These are phyloP conservation scores for Vanessa cardui DNA, from an alignment of 2,888 invertebrate genomes.

Conservation along the genomic window DNA sequence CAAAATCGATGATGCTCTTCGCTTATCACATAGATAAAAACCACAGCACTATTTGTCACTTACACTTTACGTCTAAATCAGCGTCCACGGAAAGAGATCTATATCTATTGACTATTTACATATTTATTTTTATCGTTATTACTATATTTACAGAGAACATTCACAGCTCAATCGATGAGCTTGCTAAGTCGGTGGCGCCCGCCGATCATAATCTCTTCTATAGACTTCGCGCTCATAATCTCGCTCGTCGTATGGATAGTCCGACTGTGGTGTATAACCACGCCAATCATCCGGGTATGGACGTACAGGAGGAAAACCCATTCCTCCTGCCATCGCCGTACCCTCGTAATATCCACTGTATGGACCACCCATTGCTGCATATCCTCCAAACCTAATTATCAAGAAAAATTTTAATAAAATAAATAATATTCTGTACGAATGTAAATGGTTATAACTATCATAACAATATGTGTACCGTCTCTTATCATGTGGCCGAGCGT, in stretches of 20 bases:
- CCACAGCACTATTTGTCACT: constrained; percentile 82
- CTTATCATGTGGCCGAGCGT: constrained; percentile 84
- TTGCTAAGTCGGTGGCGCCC: constrained; percentile 83
- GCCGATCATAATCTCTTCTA: constrained; percentile 85
- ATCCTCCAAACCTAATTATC: constrained; percentile 66
- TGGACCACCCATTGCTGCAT: constrained; percentile 73
- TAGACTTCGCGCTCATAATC: constrained; percentile 83
- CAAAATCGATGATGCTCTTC: constrained; percentile 64
- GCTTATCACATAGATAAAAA: constrained; percentile 80
- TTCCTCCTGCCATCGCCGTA: constrained; percentile 73
- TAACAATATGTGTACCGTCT: constrained; percentile 75
- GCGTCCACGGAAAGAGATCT: constrained; percentile 62
- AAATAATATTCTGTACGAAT: too few species aligned
- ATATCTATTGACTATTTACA: constrained; percentile 67
- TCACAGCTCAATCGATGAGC: constrained; percentile 31
- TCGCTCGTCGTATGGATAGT: constrained; percentile 80
- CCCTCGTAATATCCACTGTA: constrained; percentile 73
- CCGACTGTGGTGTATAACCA: constrained; percentile 70
- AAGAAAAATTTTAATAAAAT: too few species aligned
- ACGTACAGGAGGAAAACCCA: constrained; percentile 77
- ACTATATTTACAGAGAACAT: constrained; percentile 63
- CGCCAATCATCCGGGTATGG: constrained; percentile 79
- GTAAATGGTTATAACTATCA: too few species aligned
- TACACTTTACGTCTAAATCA: constrained; percentile 72
- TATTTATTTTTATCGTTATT: constrained; percentile 52